Conservation (phyloP, 2,888 invertebrate species). For the Eupithecia vulgata region DNA sequence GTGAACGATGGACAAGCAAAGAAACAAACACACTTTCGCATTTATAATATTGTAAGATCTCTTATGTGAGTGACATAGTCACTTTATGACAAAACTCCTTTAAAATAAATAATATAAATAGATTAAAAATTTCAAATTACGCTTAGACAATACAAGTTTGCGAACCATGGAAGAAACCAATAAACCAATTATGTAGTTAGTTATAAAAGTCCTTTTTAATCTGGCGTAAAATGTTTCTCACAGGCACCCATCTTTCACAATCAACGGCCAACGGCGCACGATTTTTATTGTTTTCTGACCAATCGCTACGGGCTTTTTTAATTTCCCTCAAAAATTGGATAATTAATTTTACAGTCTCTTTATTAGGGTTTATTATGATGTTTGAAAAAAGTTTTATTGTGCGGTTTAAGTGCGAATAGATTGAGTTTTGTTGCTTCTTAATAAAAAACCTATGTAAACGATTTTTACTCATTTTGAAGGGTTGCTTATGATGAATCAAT, state of each 20-base stretch:
- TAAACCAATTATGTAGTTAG: conserved; percentile 46
- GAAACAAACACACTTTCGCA: too few relatives aligned
- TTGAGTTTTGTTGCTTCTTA: conserved; percentile 59
- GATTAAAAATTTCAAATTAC: too few relatives aligned
- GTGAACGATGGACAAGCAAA: too few relatives aligned
- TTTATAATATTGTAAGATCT: too few relatives aligned
- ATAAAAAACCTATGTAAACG: not conserved
- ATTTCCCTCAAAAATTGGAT: conserved; percentile 62
- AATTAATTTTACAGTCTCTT: conserved; percentile 80
- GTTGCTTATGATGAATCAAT: not conserved
- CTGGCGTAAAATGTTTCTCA: conserved; percentile 71
- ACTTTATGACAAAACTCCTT: too few relatives aligned
- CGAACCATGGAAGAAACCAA: not conserved
- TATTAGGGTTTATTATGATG: conserved; percentile 64
- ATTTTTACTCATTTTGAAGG: not conserved
- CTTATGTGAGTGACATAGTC: too few relatives aligned
- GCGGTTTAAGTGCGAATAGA: conserved; percentile 70
- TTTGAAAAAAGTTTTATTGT: conserved; percentile 22
- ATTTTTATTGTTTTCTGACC: conserved; percentile 81
- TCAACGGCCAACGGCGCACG: conserved; percentile 70
- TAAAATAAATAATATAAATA: too few relatives aligned
- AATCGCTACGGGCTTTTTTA: conserved; percentile 61
- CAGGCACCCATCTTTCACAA: conserved; percentile 80
- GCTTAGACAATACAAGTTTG: too few relatives aligned
- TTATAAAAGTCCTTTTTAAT: conserved; percentile 66